Evolutionary conservation across 1,140 invertebrate genomes (phyloP), one percentile per base, ranked within the genome.

Genomic region (Caerostris extrusa): DNA sequence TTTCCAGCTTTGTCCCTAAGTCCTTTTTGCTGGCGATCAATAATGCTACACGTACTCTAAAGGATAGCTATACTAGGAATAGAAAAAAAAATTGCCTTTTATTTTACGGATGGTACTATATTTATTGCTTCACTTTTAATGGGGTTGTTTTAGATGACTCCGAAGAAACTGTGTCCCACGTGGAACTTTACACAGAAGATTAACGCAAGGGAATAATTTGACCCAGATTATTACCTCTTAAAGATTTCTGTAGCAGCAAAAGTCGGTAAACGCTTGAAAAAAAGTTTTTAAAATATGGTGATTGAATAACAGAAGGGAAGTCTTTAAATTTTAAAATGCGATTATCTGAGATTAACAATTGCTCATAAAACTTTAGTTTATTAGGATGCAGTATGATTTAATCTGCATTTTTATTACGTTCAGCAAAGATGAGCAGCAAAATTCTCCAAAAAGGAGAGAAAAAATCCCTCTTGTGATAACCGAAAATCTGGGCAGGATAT

Each of bases 261-360:
- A 82, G 77, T 60, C n/a, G 56, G 77, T 91, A 82, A 82, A 91
- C 56, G 69, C 77, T 61, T 82, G 69, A 69, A 69, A 91, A 69
- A 91, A 91, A 91, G 90, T 91, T 91, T 91, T 91, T 91, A 91
- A 91, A 82, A 91, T 82, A 82, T 90, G 88, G 67, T 90, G 88
- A 90, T 91, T 91, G 71, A 91, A 91, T 61, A 91, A 91, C 69
- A 56, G 56, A 60, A 58, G 71, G 56, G 56, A 77, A 71, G 55
- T 71, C 88, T 90, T 55, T 82, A 82, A 82, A 91, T 82, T 91
- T 91, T 91, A 82, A 91, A 91, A 91, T 82, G 69, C 58, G 71
- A 57, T 91, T 91, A 82, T 91, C 90, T 55, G 10, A 91, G 90
- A 91, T 91, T 91, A 91, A 91, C 71, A 91, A 91, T 81, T 82